Base-by-base conservation (phyloP, 35 echinoderm and acorn worm genomes). In the Nesometra sesokonis region DNA sequence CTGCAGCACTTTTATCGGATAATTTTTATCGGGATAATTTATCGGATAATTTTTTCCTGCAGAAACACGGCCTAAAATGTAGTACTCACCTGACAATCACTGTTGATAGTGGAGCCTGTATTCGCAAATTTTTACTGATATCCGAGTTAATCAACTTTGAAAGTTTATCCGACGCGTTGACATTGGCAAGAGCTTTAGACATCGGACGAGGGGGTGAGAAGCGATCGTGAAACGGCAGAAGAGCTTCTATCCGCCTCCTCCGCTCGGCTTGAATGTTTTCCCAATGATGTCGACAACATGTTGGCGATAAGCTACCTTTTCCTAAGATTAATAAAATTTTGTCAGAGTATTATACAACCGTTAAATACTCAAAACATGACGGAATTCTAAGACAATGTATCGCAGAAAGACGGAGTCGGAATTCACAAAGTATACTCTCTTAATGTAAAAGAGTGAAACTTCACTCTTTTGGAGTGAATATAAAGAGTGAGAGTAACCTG, bases 131-230 rank as follows among this genome's bases (percentile, higher is more conserved):
- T 35, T 29, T 38, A 57, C 77, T 78, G 35, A 88, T 88, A 82
- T 88, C 86, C 7, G 80, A 31, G 3, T 37, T 80, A 29, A 88
- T 80, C 37, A 80, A 0, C n/a, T 88, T 88, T 0, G 86, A 81
- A 29, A 88, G 36, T 17, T 88, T 88, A 47, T 88, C 86, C 5
- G 43, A 37, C 13, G 46, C 32, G 27, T 82, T 80, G 0, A 87
- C 32, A 80, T 79, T 87, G 37, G 76, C 79, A 7, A 88, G 38
- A 21, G 87, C 80, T 33, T 40, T 82, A 31, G 79, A 82, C 17
- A 80, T 47, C 57, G 79, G 79, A 19, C 43, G 87, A 82, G 87
- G 87, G 77, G 87, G 87, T 32, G 87, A 82, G 31, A 88, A 35
- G 30, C 39, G 47, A 30, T 57, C 80, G 13, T 80, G 38, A 34